Evolutionary conservation across 2,113 vertebrate species (phyloP), one percentile per base, ranked within the genome.

Genomic region (Phylloscopus trochiloides): DNA sequence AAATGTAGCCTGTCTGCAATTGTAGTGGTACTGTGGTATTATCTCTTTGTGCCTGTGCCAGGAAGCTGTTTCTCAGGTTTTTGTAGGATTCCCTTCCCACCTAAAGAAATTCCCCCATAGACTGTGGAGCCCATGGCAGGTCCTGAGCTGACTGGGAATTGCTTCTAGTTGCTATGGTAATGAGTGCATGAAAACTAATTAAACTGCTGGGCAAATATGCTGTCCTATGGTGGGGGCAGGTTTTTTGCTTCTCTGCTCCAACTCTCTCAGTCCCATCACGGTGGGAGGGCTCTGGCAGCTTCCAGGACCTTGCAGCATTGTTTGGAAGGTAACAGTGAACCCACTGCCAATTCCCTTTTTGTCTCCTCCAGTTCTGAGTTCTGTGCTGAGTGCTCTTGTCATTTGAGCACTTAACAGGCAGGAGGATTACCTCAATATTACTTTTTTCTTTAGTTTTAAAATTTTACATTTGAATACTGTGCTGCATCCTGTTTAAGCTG

Each of bases 131-230:
- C 42, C 38, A 9, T 79, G 29, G 63, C 92, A 86, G 72, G 36
- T 94, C 84, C 55, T 86, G 78, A 90, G 81, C 72, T 92, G 66
- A 72, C 34, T 95, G 55, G 76, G 42, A 90, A n/a, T 92, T 50
- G 22, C 65, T 42, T 96, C 51, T 88, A 42, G 88, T 95, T 90
- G 71, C 78, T 86, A 7, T 91, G 68, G 72, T 84, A 89, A 83
- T 38, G 38, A 59, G 21, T 71, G 40, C 32, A 7, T 74, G 55
- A 55, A 73, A 93, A 63, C 63, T 88, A 94, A 52, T 90, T 86
- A 72, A 96, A 83, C 25, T 84, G 43, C 43, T 67, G 43, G 58
- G 62, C 43, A 88, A 90, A 78, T 89, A 38, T 6, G 20, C 29
- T 92, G 50, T 73, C 84, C 66, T 90, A 52, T 71, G 55, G 11